Base-by-base conservation (phyloP, 2,797 vertebrate genomes). In the Diceros bicornis region DNA sequence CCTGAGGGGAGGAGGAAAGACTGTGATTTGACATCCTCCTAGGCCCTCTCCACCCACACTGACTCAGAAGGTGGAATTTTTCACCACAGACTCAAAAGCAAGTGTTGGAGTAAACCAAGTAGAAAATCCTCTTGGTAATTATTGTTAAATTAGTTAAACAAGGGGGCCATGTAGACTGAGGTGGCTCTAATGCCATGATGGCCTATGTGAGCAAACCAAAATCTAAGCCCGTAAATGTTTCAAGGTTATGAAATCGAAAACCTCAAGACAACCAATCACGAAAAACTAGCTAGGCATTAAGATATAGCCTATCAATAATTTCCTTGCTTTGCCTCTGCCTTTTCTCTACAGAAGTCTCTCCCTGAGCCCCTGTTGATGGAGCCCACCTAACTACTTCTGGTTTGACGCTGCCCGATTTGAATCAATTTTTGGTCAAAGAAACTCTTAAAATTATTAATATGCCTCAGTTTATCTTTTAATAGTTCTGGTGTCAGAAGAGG, bases 1-100 rank as follows among this genome's bases (percentile, higher is more conserved):
- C 92, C 97, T 87, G 88, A 94, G 83, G 44, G 89, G 93, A 66
- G 95, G 93, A 91, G 84, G 52, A 68, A 75, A 78, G 61, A 13
- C 94, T 72, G 86, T 81, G 64, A 96, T 88, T 74, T 94, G 92
- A 96, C 77, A 78, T 23, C 23, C 16, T 34, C 27, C 44, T 47
- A 78, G 92, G 52, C 82, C 74, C 72, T 75, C 64, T 91, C 92
- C 34, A 29, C 37, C 69, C 57, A 47, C 23, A 37, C n/a, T 50
- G 50, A 23, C 55, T 59, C 14, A 47, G 64, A 81, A 74, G 69
- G 71, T 59, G 81, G 44, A 82, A 14, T 57, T 82, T 79, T 78
- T 69, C 44, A 75, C 52, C 29, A 0, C 1, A 2, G 37, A 74
- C 83, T 79, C 32, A 62, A 79, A 96, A 92, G 62, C 74, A 69